Conservation (phyloP, 2,113 vertebrate species). For the Desmodus rotundus region DNA sequence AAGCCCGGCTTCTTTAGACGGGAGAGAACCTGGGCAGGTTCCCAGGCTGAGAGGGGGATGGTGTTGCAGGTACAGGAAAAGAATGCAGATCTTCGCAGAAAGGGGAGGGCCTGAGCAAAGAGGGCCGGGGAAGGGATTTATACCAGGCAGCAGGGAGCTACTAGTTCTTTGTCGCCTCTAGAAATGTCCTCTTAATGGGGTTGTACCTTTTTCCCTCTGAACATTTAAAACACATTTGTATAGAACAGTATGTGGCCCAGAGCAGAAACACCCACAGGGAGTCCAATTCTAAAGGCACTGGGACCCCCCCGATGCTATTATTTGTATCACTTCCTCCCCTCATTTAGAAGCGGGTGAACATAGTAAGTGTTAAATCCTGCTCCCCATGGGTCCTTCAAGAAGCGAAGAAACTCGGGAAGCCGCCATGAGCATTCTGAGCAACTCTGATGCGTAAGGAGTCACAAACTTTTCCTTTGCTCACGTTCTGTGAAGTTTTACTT, state of each 20-base stretch:
- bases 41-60: neutral
- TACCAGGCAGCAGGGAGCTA: no score
- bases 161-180: neutral
- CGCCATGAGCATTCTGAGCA: neutral
- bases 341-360: neutral
- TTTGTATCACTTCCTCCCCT: neutral
- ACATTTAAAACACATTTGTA: neutral
- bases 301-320: neutral
- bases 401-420: neutral
- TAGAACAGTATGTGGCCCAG: neutral
- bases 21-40: neutral
- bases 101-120: neutral
- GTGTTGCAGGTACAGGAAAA: neutral
- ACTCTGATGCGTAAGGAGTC: neutral
- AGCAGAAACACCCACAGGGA: neutral
- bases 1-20: neutral
- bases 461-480: neutral
- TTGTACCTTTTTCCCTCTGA: neutral
- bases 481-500: neutral
- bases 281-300: no score
- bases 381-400: neutral
- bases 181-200: neutral
- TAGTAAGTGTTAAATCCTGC: neutral
- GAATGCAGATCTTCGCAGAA: neutral
- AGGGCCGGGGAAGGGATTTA: neutral